Base-by-base conservation (phyloP, 1,140 invertebrate genomes). In the Orius insidiosus region DNA sequence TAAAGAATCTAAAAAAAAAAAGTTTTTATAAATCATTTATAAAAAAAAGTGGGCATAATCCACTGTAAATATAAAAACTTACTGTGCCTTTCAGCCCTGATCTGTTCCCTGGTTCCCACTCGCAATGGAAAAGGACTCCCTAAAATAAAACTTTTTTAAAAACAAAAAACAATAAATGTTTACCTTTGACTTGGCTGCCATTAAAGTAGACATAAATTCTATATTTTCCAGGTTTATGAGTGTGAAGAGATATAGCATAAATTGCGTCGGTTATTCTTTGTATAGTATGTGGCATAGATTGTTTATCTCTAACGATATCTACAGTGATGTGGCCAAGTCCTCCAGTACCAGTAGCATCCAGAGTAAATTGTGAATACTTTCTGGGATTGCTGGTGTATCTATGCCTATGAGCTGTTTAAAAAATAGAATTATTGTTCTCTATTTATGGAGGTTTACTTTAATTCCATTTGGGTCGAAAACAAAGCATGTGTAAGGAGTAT, bases 401-500 rank as follows among this genome's bases (percentile, higher is more conserved):
- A 76, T 63, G 4, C 76, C 74, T 15, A 70, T 60, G 2, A 81
- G 54, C 70, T 77, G 51, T 1, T 58, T 4, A 36, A 3, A 36
- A 36, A 36, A n/a, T 36, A 9, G 9, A 36, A 11, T 36, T 4
- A 11, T n/a, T 36, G 9, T 15, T 4, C 5, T 11, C 14, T n/a
- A n/a, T n/a, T n/a, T n/a, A n/a, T 19, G 5, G 24, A n/a, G 16
- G 43, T 16, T 68, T 42, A 89, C 78, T 48, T 81, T 76, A 10
- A 95, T 79, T 10, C 85, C 82, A 51, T 86, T 79, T 1, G 93
- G 85, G 65, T 98, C 93, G 56, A 93, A 98, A 0, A 98, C 93
- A 59, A 93, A 87, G 59, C 94, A 97, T 1, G 84, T 86, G 64
- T 96, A 98, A 2, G 94, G 94, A 44, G 89, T 89, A 38, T 92